These are phyloP conservation scores for Melipona beecheii DNA, from an alignment of 2,888 invertebrate species.

Conservation along the genomic window DNA sequence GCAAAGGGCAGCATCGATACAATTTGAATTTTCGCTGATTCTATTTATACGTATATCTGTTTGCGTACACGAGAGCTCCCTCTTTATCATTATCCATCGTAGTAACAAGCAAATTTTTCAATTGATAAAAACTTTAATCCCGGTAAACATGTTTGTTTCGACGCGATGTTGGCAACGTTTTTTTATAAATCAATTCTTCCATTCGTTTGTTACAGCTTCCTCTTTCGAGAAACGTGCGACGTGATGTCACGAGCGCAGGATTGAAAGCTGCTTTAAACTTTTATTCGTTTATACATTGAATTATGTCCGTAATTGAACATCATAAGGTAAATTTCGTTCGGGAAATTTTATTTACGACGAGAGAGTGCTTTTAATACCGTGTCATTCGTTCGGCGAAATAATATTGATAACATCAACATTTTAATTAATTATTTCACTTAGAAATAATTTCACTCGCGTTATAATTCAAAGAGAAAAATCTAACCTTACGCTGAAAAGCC, in stretches of 20 bases:
- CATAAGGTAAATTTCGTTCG: not conserved
- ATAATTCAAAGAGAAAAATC: not conserved
- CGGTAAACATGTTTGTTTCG: not conserved
- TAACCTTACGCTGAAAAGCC: not conserved
- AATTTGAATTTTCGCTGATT: no score
- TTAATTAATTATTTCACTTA: not conserved
- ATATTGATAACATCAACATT: not conserved
- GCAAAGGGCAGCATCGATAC: no score
- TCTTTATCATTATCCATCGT: no score
- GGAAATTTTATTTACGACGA: not conserved
- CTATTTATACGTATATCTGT: no score
- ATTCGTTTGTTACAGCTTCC: not conserved
- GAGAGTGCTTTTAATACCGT: not conserved
- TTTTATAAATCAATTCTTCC: not conserved
- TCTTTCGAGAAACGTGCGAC: not conserved
- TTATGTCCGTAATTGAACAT: not conserved
- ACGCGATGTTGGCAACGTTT: not conserved
- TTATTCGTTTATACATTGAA: not conserved
- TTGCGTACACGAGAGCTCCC: no score
- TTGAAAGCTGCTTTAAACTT: slow-evolving; percentile 2
- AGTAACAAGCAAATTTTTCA: no score
- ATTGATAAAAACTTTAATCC: not conserved
- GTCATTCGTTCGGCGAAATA: not conserved
- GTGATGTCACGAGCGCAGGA: not conserved
- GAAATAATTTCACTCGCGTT: not conserved